Conservation (phyloP, 2,113 vertebrate species). For the human region GRCh38 chr3:171982501-171983000, state of each 20-base stretch:
- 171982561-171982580: no score
- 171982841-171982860: neutral
- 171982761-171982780: neutral
- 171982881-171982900: neutral
- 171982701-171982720: neutral
- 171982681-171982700: no score
- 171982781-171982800: neutral
- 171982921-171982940: neutral
- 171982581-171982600: no score
- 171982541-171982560: no score
- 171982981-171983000: neutral
- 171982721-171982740: neutral
- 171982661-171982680: no score
- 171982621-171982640: no score
- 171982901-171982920: neutral
- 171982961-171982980: neutral
- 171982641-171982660: no score
- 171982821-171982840: neutral
- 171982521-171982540: no score
- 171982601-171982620: no score
- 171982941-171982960: neutral
- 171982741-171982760: neutral
- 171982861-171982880: neutral
- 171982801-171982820: neutral
- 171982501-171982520: no score